Conservation (phyloP, 1,140 invertebrate genomes). For the Lethocerus indicus region DNA sequence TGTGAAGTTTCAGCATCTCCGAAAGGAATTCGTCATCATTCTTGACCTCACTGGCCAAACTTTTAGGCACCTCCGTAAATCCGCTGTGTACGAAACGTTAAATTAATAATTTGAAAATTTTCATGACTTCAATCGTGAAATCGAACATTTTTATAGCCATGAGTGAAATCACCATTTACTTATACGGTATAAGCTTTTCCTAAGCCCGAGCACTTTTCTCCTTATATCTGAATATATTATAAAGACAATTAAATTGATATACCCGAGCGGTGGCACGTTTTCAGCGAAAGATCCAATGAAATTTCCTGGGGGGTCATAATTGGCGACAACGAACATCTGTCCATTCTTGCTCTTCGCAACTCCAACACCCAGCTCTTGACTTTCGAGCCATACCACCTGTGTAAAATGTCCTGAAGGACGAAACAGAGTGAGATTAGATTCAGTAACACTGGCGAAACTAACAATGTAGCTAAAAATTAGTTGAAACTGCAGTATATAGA, state of each 20-base stretch:
- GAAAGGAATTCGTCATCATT: constrained; percentile 29
- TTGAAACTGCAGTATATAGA: too few species aligned
- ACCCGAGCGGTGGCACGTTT: constrained; percentile 43
- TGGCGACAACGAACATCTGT: constrained; percentile 62
- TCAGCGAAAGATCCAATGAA: constrained; percentile 29
- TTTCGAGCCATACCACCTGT: constrained; percentile 41
- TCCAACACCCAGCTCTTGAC: constrained; percentile 56
- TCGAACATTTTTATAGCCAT: not conserved
- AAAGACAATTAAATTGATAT: not conserved
- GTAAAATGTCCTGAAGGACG: constrained; percentile 22
- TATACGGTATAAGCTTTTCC: not conserved
- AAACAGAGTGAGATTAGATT: too few species aligned
- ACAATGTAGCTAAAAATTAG: too few species aligned
- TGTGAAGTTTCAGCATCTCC: constrained; percentile 54
- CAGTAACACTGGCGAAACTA: too few species aligned
- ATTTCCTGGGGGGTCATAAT: constrained; percentile 76
- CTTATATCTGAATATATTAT: not conserved
- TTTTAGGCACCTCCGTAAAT: constrained; percentile 3
- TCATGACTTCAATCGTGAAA: not conserved
- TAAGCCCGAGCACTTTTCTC: not conserved
- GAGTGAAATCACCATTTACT: not conserved
- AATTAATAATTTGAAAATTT: not conserved
- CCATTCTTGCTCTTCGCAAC: constrained; percentile 47
- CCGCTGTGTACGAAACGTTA: not conserved
- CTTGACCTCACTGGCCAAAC: constrained; percentile 1